phyloP scores from a whole-genome alignment of 2,113 vertebrate species.

The Paraplagusia blochii region DNA sequence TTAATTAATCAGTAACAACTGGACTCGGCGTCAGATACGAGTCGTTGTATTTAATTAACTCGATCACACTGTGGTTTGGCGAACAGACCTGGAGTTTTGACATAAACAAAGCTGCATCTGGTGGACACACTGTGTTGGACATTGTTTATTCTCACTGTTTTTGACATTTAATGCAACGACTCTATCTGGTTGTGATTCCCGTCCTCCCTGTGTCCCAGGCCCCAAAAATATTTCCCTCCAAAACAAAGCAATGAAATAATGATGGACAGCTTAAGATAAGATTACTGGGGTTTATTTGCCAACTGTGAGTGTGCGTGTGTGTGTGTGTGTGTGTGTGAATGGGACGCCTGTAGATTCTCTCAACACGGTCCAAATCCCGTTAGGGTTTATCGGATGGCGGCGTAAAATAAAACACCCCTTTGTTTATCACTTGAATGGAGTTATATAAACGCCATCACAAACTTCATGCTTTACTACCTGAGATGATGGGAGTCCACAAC shows the following conservation, averaged over 20 bases:
- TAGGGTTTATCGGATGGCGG: constrained; percentile 1
- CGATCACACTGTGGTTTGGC: too few species aligned
- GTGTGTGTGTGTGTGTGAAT: constrained; percentile 11
- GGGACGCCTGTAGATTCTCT: constrained; percentile 17
- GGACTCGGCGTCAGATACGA: too few species aligned
- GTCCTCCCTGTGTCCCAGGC: not conserved
- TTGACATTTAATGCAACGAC: not conserved
- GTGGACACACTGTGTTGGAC: constrained; percentile 11
- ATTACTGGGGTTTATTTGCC: constrained; percentile 6
- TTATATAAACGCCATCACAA: not conserved
- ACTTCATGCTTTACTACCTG: not conserved
- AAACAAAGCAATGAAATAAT: constrained; percentile 7
- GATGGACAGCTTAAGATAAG: constrained; percentile 2
- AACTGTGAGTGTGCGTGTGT: constrained; percentile 1
- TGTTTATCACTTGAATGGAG: constrained; percentile 12
- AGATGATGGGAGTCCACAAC: constrained; percentile 3
- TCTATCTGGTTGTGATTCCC: not conserved
- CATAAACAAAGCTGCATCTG: constrained; percentile 15
- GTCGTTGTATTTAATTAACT: too few species aligned
- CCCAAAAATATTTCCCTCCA: not conserved
- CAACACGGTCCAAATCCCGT: constrained; percentile 2
- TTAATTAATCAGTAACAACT: too few species aligned
- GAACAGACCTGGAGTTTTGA: too few species aligned
- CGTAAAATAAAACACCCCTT: constrained; percentile 17
- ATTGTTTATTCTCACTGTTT: not conserved